A percentile compares a stretch with the other conserved stretches of the same genome.
These are phyloP conservation scores for Formica selysi DNA, from an alignment of 1,140 invertebrate species.

Conservation along the genomic window DNA sequence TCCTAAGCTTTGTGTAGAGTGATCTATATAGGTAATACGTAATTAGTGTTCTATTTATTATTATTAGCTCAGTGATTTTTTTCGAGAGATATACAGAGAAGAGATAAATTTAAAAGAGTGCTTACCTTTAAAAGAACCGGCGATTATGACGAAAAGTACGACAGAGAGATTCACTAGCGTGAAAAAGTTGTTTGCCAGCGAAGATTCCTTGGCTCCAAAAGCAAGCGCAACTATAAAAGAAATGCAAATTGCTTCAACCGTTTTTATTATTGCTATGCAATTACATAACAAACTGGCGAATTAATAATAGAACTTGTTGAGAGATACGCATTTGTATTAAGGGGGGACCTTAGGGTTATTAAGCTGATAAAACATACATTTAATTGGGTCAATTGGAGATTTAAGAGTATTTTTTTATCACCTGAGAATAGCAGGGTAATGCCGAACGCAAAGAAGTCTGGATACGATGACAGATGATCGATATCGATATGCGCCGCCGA, in stretches of 20 bases:
- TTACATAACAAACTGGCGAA: not conserved
- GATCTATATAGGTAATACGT: not conserved
- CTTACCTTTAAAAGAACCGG: conserved; percentile 90
- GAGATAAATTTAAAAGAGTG: not conserved
- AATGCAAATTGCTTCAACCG: conserved; percentile 10
- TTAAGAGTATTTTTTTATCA: conserved; percentile 70
- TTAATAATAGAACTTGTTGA: not conserved
- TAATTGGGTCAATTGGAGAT: not conserved
- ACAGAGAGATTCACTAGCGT: conserved; percentile 91
- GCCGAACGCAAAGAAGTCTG: conserved; percentile 89
- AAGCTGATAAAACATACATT: not conserved
- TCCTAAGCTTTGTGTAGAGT: not conserved
- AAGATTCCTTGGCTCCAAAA: conserved; percentile 92
- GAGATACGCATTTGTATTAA: not conserved
- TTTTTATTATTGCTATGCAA: not conserved
- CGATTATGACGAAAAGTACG: conserved; percentile 90
- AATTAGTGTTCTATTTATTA: not conserved
- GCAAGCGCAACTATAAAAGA: conserved; percentile 85
- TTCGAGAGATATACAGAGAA: not conserved
- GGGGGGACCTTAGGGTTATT: not conserved
- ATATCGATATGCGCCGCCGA: conserved; percentile 88
- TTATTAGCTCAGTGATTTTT: not conserved
- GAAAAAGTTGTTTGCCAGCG: conserved; percentile 92
- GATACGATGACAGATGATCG: conserved; percentile 88
- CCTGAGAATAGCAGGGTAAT: conserved; percentile 88